These are phyloP conservation scores for Limnephilus auricula DNA, from an alignment of 2,888 invertebrate genomes.

Conservation along the genomic window DNA sequence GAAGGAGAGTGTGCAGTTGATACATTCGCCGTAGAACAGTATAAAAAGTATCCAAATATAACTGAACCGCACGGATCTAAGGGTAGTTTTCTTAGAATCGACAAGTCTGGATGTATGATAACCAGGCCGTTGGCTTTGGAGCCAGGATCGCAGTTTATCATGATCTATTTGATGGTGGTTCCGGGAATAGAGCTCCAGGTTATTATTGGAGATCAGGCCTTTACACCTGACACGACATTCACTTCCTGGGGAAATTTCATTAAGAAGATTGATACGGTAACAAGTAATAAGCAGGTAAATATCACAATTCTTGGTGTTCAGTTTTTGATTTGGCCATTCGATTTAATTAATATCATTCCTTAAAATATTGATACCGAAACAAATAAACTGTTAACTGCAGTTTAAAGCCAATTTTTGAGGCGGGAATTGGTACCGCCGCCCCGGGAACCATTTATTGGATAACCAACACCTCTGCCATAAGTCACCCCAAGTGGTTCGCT, in stretches of 20 bases:
- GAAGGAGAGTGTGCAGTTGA: slow-evolving; percentile 10
- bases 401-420: too few relatives aligned
- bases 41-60: background rate
- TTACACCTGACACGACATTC: background rate
- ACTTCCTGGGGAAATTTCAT: slow-evolving; percentile 24
- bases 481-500: too few relatives aligned
- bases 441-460: too few relatives aligned
- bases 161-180: background rate
- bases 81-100: background rate
- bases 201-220: background rate
- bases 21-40: background rate
- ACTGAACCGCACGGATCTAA: background rate
- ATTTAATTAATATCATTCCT: too few relatives aligned
- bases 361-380: too few relatives aligned
- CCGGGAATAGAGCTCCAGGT: slow-evolving; percentile 17
- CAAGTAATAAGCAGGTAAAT: background rate
- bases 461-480: too few relatives aligned
- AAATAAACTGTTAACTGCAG: too few relatives aligned
- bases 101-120: slow-evolving; percentile 4
- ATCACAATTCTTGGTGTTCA: too few relatives aligned
- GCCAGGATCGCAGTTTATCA: background rate
- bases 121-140: background rate
- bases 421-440: too few relatives aligned
- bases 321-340: too few relatives aligned
- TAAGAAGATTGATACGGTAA: background rate